These are phyloP conservation scores for Ophioderma brevispina DNA, from an alignment of 35 echinoderm and acorn worm species.

Conservation along the genomic window DNA sequence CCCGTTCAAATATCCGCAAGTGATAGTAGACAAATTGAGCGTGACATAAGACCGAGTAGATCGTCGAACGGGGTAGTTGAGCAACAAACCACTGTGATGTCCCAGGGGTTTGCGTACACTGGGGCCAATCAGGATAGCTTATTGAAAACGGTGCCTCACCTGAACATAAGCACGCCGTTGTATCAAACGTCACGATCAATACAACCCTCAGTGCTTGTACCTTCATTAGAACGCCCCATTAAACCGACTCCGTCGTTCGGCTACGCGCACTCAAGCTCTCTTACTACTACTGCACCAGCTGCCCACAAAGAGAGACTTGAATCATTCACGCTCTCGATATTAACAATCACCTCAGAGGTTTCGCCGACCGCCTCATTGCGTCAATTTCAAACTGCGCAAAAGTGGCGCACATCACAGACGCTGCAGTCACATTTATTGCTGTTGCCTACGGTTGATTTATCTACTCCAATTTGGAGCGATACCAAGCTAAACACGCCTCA, in stretches of 20 bases:
- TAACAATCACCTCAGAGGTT: background rate
- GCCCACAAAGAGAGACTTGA: background rate
- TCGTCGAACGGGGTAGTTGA: background rate
- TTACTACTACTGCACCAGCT: background rate
- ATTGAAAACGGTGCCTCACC: constrained; percentile 5
- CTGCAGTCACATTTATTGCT: background rate
- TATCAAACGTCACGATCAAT: constrained; percentile 10
- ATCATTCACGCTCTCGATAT: background rate
- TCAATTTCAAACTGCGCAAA: background rate
- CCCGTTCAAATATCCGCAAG: constrained; percentile 1
- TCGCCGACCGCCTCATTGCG: background rate
- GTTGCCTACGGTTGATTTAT: background rate
- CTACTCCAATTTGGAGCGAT: background rate
- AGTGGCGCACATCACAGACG: background rate
- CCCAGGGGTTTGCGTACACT: background rate
- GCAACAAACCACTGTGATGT: background rate
- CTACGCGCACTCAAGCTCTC: background rate
- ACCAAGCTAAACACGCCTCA: background rate
- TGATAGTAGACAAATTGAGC: background rate
- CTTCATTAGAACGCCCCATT: background rate
- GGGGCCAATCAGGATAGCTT: background rate
- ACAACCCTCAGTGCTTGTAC: background rate
- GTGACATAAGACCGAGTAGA: background rate
- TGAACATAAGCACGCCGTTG: background rate
- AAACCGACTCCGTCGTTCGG: background rate